Evolutionary conservation across 2,113 vertebrate genomes (phyloP).

Genomic region (Verasper variegatus): DNA sequence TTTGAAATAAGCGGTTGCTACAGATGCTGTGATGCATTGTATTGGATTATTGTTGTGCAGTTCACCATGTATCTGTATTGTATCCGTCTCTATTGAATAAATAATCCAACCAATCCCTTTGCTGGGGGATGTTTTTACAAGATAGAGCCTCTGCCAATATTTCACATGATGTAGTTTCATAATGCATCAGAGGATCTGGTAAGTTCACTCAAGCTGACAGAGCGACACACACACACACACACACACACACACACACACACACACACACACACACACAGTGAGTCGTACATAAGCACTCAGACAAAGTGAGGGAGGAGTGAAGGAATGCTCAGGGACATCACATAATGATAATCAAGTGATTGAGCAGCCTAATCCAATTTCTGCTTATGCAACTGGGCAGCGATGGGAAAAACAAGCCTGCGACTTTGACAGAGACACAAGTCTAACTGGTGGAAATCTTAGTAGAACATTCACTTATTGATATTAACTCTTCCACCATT

Average conservation of each 20-base stretch:
- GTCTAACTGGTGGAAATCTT: neutral
- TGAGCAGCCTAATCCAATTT: slow-evolving; percentile 59
- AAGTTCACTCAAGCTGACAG: slow-evolving; percentile 1
- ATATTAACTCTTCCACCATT: slow-evolving; percentile 23
- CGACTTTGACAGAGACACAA: slow-evolving; percentile 1
- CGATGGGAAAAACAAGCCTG: slow-evolving; percentile 34
- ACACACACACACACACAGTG: too few relatives aligned
- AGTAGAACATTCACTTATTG: neutral
- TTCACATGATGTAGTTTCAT: slow-evolving; percentile 38
- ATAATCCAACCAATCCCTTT: neutral
- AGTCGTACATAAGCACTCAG: neutral
- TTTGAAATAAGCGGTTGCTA: neutral
- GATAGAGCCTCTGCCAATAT: slow-evolving; percentile 2
- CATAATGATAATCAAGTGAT: slow-evolving; percentile 41
- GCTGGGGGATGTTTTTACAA: neutral
- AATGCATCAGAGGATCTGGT: slow-evolving; percentile 22
- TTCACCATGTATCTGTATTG: neutral
- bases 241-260: too few relatives aligned
- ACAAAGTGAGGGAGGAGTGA: neutral
- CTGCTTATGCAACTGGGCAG: slow-evolving; percentile 23
- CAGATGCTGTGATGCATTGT: neutral
- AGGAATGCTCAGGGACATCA: slow-evolving; percentile 48
- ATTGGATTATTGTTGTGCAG: neutral
- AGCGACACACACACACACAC: neutral
- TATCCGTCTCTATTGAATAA: neutral